These are phyloP conservation scores for Drosophila helvetica DNA, from an alignment of 2,888 invertebrate genomes.

Conservation along the genomic window DNA sequence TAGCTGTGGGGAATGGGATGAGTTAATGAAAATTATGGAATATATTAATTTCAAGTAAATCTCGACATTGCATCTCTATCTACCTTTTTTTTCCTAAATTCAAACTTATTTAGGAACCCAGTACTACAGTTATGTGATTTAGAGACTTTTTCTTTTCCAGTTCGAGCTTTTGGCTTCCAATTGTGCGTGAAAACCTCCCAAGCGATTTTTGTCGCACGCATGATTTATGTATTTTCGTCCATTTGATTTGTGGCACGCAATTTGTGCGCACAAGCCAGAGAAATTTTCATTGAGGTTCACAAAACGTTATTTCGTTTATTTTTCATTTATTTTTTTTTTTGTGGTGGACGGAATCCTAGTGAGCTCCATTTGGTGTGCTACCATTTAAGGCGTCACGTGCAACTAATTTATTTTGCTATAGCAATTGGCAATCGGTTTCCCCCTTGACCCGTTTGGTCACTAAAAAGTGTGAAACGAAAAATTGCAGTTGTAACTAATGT, in stretches of 20 bases:
- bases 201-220: constrained; percentile 58
- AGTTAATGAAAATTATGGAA: constrained; percentile 21
- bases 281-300: constrained; percentile 43
- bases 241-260: constrained; percentile 62
- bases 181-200: constrained; percentile 65
- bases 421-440: neutral
- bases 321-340: neutral
- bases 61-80: neutral
- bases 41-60: neutral
- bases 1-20: constrained; percentile 12
- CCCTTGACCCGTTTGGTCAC: too few species aligned
- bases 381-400: constrained; percentile 64
- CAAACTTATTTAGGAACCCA: neutral
- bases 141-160: neutral
- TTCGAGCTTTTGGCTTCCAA: constrained; percentile 50
- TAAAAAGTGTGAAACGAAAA: neutral
- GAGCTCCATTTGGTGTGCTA: neutral
- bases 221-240: constrained; percentile 64
- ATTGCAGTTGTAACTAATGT: neutral
- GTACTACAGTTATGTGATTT: neutral
- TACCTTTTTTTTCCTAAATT: neutral
- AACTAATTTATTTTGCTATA: constrained; percentile 54
- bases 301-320: constrained; percentile 10
- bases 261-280: constrained; percentile 38
- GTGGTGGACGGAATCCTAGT: neutral